Percentiles rank a stretch among this genome's conserved stretches.
phyloP scores from a whole-genome alignment of 2,888 invertebrate species.

The Cerceris ruficornis region DNA sequence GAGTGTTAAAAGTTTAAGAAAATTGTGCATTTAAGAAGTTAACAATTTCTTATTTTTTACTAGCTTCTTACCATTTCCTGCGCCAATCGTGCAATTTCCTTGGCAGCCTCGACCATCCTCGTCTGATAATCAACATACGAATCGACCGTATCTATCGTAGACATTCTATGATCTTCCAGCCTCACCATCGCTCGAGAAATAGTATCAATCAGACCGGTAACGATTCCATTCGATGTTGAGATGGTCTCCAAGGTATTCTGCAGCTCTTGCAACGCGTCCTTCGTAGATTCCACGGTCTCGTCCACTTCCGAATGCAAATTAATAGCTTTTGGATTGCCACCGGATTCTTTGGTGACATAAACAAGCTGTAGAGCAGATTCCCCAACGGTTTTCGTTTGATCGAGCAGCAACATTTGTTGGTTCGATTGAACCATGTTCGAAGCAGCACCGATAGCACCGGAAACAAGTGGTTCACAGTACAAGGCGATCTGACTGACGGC shows the following conservation, averaged over 20 bases:
- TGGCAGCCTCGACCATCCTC: conserved; percentile 96
- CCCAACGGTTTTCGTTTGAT: conserved; percentile 96
- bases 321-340: conserved; percentile 95
- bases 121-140: conserved; percentile 98
- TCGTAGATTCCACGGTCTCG: conserved; percentile 89
- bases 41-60: background rate
- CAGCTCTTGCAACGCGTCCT: conserved; percentile 92
- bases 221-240: conserved; percentile 94
- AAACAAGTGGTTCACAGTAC: conserved; percentile 93
- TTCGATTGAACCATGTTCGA: conserved; percentile 94
- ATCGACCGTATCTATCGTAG: conserved; percentile 87
- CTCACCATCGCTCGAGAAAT: conserved; percentile 94
- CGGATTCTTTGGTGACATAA: conserved; percentile 92
- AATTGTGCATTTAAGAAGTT: background rate
- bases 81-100: conserved; percentile 95
- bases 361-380: conserved; percentile 95
- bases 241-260: conserved; percentile 90
- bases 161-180: conserved; percentile 89
- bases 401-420: conserved; percentile 93
- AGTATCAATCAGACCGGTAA: conserved; percentile 94
- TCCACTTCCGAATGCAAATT: conserved; percentile 92
- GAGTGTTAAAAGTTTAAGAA: too few species aligned
- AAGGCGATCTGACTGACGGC: conserved; percentile 89
- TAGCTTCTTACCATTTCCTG: conserved; percentile 91
- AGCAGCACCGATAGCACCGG: conserved; percentile 92